Percentiles rank a stretch among this genome's conserved stretches.
These are phyloP conservation scores for Bucco capensis DNA, from an alignment of 2,113 vertebrate genomes.

Conservation along the genomic window DNA sequence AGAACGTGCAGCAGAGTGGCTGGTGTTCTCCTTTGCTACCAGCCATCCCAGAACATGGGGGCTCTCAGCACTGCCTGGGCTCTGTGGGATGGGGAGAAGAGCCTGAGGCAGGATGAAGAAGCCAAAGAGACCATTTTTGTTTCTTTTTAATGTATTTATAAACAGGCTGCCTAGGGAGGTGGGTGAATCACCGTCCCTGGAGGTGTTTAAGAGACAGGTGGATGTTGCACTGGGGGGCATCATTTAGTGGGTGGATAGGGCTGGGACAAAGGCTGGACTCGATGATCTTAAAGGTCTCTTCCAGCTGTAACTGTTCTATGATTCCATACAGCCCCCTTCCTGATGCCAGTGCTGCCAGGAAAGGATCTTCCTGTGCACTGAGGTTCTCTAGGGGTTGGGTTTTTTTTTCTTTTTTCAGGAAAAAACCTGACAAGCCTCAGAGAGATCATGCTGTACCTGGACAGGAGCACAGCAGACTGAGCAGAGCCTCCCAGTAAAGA, in stretches of 20 bases:
- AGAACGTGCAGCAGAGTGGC: background rate
- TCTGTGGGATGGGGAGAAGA: background rate
- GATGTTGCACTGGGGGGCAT: no score
- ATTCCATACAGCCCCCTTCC: background rate
- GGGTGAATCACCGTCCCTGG: no score
- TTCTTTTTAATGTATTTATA: no score
- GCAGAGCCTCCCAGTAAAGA: background rate
- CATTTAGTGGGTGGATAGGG: no score
- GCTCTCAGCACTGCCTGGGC: background rate
- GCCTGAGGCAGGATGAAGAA: background rate
- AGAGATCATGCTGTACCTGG: background rate
- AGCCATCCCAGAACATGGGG: accelerated
- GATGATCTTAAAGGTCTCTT: no score
- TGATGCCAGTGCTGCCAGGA: accelerated
- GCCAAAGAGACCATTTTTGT: accelerated
- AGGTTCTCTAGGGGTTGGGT: background rate
- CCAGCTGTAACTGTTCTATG: no score
- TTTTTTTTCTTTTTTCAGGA: background rate
- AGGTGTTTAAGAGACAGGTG: no score
- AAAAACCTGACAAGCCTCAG: background rate
- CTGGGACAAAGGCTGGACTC: no score
- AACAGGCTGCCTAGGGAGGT: no score
- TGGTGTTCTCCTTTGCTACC: no score
- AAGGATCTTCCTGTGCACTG: background rate
- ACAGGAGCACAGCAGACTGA: background rate